Evolutionary conservation across 2,797 vertebrate genomes (phyloP).

Genomic region (Spinibarbus caldwelli): DNA sequence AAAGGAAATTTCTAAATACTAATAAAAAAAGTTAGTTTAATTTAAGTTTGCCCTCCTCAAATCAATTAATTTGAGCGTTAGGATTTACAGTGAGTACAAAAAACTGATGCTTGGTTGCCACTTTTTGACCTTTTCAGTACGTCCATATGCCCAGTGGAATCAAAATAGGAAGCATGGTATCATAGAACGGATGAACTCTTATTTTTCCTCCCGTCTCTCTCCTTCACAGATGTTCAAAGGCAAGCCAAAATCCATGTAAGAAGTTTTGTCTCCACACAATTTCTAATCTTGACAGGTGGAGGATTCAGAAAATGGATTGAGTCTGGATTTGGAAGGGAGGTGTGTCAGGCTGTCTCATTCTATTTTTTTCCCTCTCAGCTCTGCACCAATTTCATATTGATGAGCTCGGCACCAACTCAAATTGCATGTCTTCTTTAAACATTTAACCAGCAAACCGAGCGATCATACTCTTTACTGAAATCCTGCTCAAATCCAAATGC

Average conservation of each 20-base stretch:
- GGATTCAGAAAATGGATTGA: constrained; percentile 70
- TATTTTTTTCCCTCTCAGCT: constrained; percentile 71
- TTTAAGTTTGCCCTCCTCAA: not conserved
- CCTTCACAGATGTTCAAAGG: constrained; percentile 56
- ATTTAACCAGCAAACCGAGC: constrained; percentile 79
- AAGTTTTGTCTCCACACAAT: constrained; percentile 66
- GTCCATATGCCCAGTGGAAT: not conserved
- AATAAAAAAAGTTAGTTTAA: too few relatives aligned
- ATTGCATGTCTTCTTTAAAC: constrained; percentile 82
- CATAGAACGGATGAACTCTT: not conserved
- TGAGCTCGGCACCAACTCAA: constrained; percentile 81
- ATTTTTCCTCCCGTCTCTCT: constrained; percentile 24
- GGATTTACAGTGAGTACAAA: not conserved
- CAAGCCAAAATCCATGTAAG: constrained; percentile 63
- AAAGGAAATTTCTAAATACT: not conserved
- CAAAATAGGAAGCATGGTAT: not conserved
- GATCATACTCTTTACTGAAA: constrained; percentile 82
- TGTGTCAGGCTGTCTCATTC: constrained; percentile 72
- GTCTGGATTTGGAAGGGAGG: constrained; percentile 67
- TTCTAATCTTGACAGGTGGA: constrained; percentile 63
- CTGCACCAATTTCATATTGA: constrained; percentile 83
- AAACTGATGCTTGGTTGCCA: not conserved
- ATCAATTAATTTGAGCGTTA: not conserved
- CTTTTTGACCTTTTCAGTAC: not conserved
- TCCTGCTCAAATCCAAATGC: constrained; percentile 77